Base-by-base conservation (phyloP, 2,113 vertebrate genomes). In the Chroicocephalus ridibundus region DNA sequence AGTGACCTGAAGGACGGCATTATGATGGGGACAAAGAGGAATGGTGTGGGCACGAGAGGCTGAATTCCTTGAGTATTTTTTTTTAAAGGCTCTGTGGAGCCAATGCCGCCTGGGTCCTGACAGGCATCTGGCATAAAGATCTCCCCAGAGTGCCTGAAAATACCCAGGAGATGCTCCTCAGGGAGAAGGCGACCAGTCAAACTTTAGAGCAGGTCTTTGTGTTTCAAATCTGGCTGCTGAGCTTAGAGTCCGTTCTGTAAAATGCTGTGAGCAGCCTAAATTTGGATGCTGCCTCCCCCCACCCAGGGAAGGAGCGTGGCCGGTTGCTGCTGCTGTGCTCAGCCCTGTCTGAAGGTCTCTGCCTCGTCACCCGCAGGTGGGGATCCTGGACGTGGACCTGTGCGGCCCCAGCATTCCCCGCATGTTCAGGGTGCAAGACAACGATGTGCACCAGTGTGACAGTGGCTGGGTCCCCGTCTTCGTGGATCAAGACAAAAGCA, bases 351-450 rank as follows among this genome's bases (percentile, higher is more conserved):
- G 44, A 89, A 31, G 36, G 32, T 47, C 34, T 65, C n/a, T 72
- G 32, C 46, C 36, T 64, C 6, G 1, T 81, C 1, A 0, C 5
- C 70, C 2, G 11, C 96, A 99, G 99, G 99, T 99, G 60, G 99
- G 99, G 9, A 99, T 99, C 96, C 98, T 99, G 57, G 99, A 99
- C 0, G 98, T 99, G 72, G 99, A 99, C 95, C 98, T 99, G 52
- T 99, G 99, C 24, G 99, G 99, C 5, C 99, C 99, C 86, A 99
- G 99, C 96, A 99, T 99, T 55, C 99, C 99, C 1, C 98, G 96
- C 87, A 99, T 99, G 99, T 98, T 99, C 64, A 81, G 44, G 14
- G 97, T 97, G 6, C 98, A 98, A 82, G 98, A 94, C 75, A 97
- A 68, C 0, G 98, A 98, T 0, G 99, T 99, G 81, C 99, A 99